These are phyloP conservation scores for Steromphala cineraria DNA, from an alignment of 2,888 invertebrate genomes.

Conservation along the genomic window DNA sequence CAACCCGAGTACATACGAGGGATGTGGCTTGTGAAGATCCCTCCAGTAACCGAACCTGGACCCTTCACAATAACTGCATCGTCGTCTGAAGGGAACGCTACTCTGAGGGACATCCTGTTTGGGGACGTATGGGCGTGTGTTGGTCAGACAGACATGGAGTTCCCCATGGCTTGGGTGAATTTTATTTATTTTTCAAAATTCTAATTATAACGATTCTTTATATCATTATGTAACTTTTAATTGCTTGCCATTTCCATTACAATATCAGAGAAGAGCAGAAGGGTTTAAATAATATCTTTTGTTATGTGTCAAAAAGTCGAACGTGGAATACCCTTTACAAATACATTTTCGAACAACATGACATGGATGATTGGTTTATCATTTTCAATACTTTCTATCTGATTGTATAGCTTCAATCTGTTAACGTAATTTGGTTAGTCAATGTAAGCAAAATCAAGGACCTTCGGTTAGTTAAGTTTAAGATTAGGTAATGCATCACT, in stretches of 20 bases:
- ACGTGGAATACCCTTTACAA: too few relatives aligned
- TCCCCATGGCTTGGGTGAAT: slow-evolving; percentile 42
- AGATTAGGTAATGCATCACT: too few relatives aligned
- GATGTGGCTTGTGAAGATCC: slow-evolving; percentile 51
- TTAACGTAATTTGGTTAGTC: too few relatives aligned
- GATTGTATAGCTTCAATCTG: not conserved
- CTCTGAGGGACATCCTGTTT: slow-evolving; percentile 66
- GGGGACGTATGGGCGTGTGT: slow-evolving; percentile 74
- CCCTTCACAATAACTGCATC: slow-evolving; percentile 52
- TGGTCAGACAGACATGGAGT: slow-evolving; percentile 71
- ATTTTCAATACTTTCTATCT: too few relatives aligned
- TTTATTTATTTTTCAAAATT: not conserved
- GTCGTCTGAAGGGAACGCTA: slow-evolving; percentile 42
- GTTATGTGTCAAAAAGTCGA: too few relatives aligned
- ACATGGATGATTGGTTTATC: too few relatives aligned
- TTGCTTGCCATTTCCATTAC: too few relatives aligned
- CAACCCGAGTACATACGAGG: not conserved
- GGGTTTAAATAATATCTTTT: too few relatives aligned
- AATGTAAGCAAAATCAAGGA: too few relatives aligned
- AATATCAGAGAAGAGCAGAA: too few relatives aligned
- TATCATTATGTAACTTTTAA: not conserved
- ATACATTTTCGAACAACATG: too few relatives aligned
- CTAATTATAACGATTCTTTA: not conserved
- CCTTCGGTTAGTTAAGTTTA: too few relatives aligned
- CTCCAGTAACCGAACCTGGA: slow-evolving; percentile 32